phyloP scores from a whole-genome alignment of 2,113 vertebrate species.

The Tringa solitaria region DNA sequence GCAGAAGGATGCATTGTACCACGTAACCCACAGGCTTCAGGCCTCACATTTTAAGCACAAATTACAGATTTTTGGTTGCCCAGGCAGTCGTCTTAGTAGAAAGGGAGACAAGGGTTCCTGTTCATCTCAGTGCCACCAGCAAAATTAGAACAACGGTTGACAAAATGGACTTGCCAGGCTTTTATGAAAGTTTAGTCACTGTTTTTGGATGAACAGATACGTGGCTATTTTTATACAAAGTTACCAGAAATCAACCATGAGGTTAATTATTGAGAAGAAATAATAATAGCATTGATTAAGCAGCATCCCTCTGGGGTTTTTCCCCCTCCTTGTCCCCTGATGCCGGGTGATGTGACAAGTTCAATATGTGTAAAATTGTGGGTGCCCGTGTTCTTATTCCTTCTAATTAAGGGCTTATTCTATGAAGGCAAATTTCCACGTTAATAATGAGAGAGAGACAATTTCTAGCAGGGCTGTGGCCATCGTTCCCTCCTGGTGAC shows the following conservation, averaged over 20 bases:
- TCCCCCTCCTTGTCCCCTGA: not conserved
- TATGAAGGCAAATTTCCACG: not conserved
- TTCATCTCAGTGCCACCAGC: not conserved
- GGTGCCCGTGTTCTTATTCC: not conserved
- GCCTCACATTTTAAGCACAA: not conserved
- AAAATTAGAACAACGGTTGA: not conserved
- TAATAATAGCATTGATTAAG: not conserved
- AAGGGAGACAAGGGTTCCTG: not conserved
- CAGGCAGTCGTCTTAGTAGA: not conserved
- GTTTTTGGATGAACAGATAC: not conserved
- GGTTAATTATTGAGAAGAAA: not conserved
- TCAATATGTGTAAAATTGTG: not conserved
- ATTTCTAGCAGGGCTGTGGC: not conserved
- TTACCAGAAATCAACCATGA: not conserved
- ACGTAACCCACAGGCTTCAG: not conserved
- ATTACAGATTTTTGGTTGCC: not conserved
- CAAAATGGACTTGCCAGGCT: not conserved
- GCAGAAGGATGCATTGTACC: not conserved
- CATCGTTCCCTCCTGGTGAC: accelerated
- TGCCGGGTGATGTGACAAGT: not conserved
- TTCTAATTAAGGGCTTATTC: not conserved
- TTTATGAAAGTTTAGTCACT: not conserved
- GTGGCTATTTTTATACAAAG: not conserved
- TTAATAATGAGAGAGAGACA: not conserved
- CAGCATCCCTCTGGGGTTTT: not conserved